Base-by-base conservation (phyloP, 2,797 vertebrate genomes). In the Hydrolagus colliei region DNA sequence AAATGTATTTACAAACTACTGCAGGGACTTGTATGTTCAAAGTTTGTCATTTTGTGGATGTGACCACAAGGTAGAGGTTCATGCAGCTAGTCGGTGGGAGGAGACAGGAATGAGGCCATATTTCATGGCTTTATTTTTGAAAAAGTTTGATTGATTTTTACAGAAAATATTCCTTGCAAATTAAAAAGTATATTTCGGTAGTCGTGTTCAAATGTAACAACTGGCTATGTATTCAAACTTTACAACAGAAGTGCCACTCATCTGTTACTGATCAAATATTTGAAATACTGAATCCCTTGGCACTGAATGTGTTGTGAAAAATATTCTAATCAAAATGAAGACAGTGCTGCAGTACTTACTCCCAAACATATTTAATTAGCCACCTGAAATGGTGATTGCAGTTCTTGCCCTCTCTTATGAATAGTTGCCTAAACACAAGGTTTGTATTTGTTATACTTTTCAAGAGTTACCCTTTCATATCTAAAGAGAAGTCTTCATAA, bases 1-100 rank as follows among this genome's bases (percentile, higher is more conserved):
- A 52, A 84, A 35, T 84, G n/a, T 71, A 71, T 52, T 84, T 84
- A 35, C 18, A 52, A 68, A n/a, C 75, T 61, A 84, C 79, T 84
- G 65, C 79, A 41, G 32, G 61, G 18, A 68, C 27, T 68, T 68
- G 79, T 84, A 52, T 52, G 32, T 68, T 76, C 16, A 52, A 22
- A 77, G 52, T 77, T 84, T 84, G 41, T 80, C 65, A 35, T 35
- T 84, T 84, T 84, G 32, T 52, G 52, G 1, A 18, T 84, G 18
- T 20, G 35, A 10, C 65, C 32, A 71, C 41, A 20, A 65, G 71
- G 68, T 71, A 84, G 79, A 71, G 1, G 7, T 65, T 80, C 65
- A 52, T 3, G 9, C 10, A 63, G 61, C 68, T 67, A 67, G 35
- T 82, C 59, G 14, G 18, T 65, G 35, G 41, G 41, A 52, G 41